Percentiles rank a stretch among this genome's conserved stretches.
Evolutionary conservation across 1,140 invertebrate species (phyloP).

Genomic region (Anadara kagoshimensis): DNA sequence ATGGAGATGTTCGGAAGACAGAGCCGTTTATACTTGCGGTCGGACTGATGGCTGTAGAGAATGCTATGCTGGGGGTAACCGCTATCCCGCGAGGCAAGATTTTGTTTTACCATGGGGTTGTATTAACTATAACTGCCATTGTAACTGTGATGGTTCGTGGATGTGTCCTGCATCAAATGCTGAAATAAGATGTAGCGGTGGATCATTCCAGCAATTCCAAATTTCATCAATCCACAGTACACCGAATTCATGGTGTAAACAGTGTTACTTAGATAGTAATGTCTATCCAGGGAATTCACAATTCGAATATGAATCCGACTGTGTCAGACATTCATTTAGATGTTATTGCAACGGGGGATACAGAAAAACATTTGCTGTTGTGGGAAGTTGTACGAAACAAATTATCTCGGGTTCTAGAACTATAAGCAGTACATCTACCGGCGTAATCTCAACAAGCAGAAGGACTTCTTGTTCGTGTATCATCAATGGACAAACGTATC

Average conservation of each 20-base stretch:
- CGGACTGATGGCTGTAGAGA: conserved; percentile 19
- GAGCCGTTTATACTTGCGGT: conserved; percentile 28
- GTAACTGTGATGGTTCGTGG: conserved; percentile 40
- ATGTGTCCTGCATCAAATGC: conserved; percentile 25
- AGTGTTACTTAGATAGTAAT: conserved; percentile 25
- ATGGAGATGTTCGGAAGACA: conserved; percentile 28
- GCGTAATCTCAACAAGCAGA: conserved; percentile 8
- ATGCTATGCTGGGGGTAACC: conserved; percentile 35
- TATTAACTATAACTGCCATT: conserved; percentile 45
- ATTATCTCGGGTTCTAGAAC: conserved; percentile 6
- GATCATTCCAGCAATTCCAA: conserved; percentile 35
- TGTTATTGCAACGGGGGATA: conserved; percentile 39
- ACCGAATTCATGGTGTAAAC: conserved; percentile 15
- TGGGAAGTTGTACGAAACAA: conserved; percentile 11
- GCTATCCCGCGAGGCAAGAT: conserved; percentile 14
- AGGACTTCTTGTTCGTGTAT: conserved; percentile 8
- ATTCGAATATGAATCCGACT: conserved; percentile 32
- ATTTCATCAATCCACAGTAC: conserved; percentile 26
- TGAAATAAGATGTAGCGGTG: conserved; percentile 6
- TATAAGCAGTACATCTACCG: background rate
- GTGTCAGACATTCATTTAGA: conserved; percentile 25
- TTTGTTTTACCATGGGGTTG: conserved; percentile 44
- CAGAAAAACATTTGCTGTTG: conserved; percentile 25
- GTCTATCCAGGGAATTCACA: conserved; percentile 40
- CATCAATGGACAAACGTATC: conserved; percentile 10